phyloP scores from a whole-genome alignment of 2,797 vertebrate genomes.

The Florisuga fusca region DNA sequence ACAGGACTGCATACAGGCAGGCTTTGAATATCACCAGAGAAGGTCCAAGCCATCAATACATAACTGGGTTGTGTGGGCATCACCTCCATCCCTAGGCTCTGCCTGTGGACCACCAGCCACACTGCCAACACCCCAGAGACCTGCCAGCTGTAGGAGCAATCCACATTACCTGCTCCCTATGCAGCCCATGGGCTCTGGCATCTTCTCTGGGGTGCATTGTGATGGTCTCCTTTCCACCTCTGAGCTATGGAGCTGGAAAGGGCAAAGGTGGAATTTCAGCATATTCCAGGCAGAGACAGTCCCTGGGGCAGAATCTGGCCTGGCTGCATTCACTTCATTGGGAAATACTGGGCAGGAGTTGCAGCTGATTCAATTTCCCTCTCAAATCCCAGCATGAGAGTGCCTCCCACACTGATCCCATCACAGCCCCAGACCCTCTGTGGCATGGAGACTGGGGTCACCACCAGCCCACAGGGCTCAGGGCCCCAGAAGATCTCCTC shows the following conservation, averaged over 20 bases:
- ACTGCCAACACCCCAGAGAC: background rate
- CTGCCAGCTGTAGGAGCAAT: rapidly evolving
- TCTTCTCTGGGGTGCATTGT: rapidly evolving
- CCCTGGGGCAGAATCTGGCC: conserved; percentile 10
- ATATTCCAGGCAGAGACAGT: conserved; percentile 15
- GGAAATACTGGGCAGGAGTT: conserved; percentile 40
- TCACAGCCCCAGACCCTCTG: background rate
- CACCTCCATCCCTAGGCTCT: background rate
- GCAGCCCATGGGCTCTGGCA: rapidly evolving
- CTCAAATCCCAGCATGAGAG: rapidly evolving
- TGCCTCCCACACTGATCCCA: background rate
- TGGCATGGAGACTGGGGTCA: rapidly evolving
- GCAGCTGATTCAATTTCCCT: background rate
- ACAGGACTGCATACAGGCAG: too few relatives aligned
- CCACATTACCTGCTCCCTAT: rapidly evolving
- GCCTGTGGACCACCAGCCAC: rapidly evolving
- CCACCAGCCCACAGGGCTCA: rapidly evolving
- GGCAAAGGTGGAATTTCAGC: conserved; percentile 40
- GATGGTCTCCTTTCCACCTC: background rate
- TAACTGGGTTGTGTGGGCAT: background rate
- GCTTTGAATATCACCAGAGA: too few relatives aligned
- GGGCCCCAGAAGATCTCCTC: background rate
- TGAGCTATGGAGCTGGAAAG: background rate
- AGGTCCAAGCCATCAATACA: background rate
- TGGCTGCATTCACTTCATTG: background rate